Conservation (phyloP, 2,797 vertebrate species). For the Anguilla pacifica region DNA sequence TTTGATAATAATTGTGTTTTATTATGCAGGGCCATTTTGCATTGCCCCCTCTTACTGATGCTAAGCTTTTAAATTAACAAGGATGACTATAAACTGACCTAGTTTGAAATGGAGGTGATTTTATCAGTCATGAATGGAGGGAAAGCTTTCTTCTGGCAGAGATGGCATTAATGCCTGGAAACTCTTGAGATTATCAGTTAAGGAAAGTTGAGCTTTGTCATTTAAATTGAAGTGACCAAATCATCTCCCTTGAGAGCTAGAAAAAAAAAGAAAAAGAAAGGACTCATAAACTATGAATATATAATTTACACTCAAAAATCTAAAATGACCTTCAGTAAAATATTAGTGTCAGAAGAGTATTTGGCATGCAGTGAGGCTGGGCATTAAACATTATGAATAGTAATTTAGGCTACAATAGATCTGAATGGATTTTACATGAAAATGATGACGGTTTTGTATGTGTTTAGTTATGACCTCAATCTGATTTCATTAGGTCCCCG, state of each 20-base stretch:
- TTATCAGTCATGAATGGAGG: neutral
- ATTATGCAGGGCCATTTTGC: too few species aligned
- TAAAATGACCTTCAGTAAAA: conserved; percentile 37
- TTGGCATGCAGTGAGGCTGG: conserved; percentile 38
- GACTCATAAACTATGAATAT: conserved; percentile 21
- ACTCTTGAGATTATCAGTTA: conserved; percentile 19
- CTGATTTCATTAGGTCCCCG: neutral
- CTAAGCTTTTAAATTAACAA: conserved; percentile 28
- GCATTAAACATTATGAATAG: conserved; percentile 13
- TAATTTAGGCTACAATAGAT: conserved; percentile 4
- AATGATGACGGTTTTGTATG: too few species aligned
- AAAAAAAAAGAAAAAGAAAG: conserved; percentile 35
- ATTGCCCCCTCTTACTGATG: conserved; percentile 19
- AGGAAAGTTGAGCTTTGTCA: conserved; percentile 54
- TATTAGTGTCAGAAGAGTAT: conserved; percentile 23
- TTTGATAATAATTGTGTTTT: conserved; percentile 42
- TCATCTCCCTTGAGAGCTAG: conserved; percentile 12
- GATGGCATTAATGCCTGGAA: neutral
- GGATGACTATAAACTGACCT: conserved; percentile 11
- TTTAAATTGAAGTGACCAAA: conserved; percentile 55
- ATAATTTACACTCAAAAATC: conserved; percentile 48
- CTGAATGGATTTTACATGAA: conserved; percentile 18
- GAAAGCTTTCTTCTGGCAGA: conserved; percentile 1
- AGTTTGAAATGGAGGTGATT: conserved; percentile 16
- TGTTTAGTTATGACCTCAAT: conserved; percentile 20